Conservation (phyloP, 1,140 invertebrate species). For the Solenopsis fugax region DNA sequence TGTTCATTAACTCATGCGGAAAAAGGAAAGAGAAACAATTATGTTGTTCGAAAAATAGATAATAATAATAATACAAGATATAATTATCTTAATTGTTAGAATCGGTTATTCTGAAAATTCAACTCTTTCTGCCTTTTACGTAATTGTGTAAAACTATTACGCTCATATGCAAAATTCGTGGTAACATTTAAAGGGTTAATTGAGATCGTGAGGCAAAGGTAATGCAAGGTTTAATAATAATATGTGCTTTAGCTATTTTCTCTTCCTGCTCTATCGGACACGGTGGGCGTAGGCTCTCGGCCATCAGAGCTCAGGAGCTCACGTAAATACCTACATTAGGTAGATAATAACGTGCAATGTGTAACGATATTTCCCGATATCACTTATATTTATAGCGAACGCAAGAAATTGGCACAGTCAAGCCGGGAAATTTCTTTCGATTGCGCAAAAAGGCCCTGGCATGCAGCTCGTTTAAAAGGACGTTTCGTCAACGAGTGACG, state of each 20-base stretch:
- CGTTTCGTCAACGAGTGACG: background rate
- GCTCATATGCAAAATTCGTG: background rate
- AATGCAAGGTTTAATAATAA: background rate
- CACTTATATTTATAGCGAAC: background rate
- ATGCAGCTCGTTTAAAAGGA: background rate
- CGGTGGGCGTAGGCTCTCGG: background rate
- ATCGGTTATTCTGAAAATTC: background rate
- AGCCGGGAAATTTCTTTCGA: background rate
- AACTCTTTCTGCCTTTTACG: background rate
- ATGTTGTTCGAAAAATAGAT: background rate
- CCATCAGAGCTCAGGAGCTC: conserved; percentile 30
- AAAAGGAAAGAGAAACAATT: background rate
- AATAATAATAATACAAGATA: background rate
- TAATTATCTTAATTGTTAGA: background rate
- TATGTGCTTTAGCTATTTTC: conserved; percentile 18
- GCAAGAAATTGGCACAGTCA: conserved; percentile 34
- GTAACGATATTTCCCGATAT: conserved; percentile 1
- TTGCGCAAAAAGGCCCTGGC: background rate
- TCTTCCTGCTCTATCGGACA: conserved; percentile 5
- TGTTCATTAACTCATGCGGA: background rate
- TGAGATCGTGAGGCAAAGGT: background rate
- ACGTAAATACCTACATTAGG: conserved; percentile 32
- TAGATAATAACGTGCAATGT: conserved; percentile 41
- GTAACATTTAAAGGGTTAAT: conserved; percentile 18
- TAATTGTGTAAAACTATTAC: background rate